Percentiles rank a stretch among this genome's conserved stretches.
phyloP scores from a whole-genome alignment of 2,888 invertebrate species.

The Caenorhabditis zanzibari region DNA sequence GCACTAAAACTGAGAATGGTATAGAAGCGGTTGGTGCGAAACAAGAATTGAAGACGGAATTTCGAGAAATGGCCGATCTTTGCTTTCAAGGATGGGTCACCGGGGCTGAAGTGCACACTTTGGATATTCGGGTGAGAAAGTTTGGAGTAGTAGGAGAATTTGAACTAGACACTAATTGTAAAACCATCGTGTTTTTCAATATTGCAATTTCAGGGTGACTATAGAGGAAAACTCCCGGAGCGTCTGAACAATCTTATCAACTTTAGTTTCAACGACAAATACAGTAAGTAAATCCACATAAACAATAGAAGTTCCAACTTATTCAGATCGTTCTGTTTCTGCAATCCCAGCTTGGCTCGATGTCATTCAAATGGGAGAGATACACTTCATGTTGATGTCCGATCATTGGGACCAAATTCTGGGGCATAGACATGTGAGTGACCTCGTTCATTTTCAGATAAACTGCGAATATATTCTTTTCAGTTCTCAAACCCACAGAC shows the following conservation, averaged over 20 bases:
- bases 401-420: conserved; percentile 27
- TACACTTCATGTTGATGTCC: conserved; percentile 22
- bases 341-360: conserved; percentile 29
- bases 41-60: background rate
- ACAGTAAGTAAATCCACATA: conserved; percentile 13
- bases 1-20: background rate
- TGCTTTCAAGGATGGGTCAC: conserved; percentile 42
- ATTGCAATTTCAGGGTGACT: conserved; percentile 15
- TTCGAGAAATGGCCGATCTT: background rate
- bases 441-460: too few relatives aligned
- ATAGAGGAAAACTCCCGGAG: conserved; percentile 8
- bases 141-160: too few relatives aligned
- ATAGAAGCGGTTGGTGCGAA: background rate
- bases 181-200: background rate
- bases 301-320: background rate
- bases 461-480: background rate
- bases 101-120: background rate
- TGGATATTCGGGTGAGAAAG: conserved; percentile 36
- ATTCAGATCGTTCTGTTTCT: conserved; percentile 10
- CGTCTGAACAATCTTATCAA: background rate
- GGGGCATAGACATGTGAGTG: conserved; percentile 9
- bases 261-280: conserved; percentile 36
- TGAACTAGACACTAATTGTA: background rate
- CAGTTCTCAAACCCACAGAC: conserved; percentile 14
- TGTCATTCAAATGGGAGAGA: background rate